Conservation (phyloP, 2,113 vertebrate genomes). For the Perca flavescens region DNA sequence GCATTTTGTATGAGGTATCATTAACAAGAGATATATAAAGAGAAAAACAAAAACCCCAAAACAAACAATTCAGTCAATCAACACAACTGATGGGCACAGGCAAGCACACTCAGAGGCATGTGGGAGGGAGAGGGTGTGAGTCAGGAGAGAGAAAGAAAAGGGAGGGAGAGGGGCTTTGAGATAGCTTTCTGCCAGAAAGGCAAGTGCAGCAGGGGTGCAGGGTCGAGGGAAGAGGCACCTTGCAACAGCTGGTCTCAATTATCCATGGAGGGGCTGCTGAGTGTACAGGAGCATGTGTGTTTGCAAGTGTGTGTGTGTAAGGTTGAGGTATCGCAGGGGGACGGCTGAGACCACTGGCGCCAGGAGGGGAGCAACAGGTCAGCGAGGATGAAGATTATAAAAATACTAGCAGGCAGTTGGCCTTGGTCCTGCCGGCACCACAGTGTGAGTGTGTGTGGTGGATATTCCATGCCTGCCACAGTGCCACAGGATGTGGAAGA, state of each 20-base stretch:
- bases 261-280: constrained; percentile 78
- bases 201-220: constrained; percentile 82
- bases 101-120: constrained; percentile 45
- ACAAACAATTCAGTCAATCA: constrained; percentile 66
- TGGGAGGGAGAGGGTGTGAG: constrained; percentile 15
- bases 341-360: constrained; percentile 86
- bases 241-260: constrained; percentile 90
- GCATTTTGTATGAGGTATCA: neutral
- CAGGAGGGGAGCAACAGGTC: constrained; percentile 87
- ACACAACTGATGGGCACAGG: constrained; percentile 62
- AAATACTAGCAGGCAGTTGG: constrained; percentile 87
- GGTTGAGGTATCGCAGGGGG: constrained; percentile 65
- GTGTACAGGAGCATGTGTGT: constrained; percentile 70
- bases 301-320: constrained; percentile 41
- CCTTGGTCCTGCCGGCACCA: constrained; percentile 75
- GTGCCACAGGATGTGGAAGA: constrained; percentile 73
- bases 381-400: constrained; percentile 88
- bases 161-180: constrained; percentile 26
- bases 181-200: constrained; percentile 73
- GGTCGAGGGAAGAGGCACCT: constrained; percentile 85
- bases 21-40: neutral
- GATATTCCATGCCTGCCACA: constrained; percentile 46
- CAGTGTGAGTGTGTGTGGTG: constrained; percentile 64
- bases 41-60: constrained; percentile 13
- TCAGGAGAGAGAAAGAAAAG: constrained; percentile 28